A percentile compares a stretch with the other conserved stretches of the same genome.
These are phyloP conservation scores for Octomys mimax DNA, from an alignment of 2,797 vertebrate genomes.

Conservation along the genomic window DNA sequence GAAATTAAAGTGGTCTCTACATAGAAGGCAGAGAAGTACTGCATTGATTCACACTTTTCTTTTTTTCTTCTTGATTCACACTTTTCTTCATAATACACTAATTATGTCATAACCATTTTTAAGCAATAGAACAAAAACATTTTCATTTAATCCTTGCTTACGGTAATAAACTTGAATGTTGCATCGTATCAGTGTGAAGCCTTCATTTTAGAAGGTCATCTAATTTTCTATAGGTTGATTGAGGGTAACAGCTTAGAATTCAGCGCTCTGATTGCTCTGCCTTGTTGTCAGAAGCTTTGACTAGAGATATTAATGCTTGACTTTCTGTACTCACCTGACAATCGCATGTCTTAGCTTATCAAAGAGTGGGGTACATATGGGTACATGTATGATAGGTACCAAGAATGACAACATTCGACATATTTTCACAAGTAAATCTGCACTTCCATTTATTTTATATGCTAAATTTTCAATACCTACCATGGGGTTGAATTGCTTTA, in stretches of 20 bases:
- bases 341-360: not conserved
- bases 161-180: not conserved
- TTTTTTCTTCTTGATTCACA: not conserved
- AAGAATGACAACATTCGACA: not conserved
- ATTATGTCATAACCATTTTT: not conserved
- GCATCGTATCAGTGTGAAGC: not conserved
- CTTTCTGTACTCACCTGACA: not conserved
- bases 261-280: not conserved
- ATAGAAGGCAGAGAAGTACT: not conserved
- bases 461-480: not conserved
- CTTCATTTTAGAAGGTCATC: not conserved
- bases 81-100: not conserved
- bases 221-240: not conserved
- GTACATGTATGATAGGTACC: not conserved
- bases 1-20: not conserved
- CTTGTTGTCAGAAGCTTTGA: not conserved
- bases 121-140: not conserved
- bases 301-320: not conserved
- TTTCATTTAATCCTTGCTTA: not conserved
- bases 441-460: not conserved
- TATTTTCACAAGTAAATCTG: not conserved
- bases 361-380: not conserved
- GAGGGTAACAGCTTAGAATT: accelerated
- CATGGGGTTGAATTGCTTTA: not conserved
- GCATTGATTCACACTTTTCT: not conserved